phyloP scores from a whole-genome alignment of 2,113 vertebrate genomes.

The Bubalus kerabau region DNA sequence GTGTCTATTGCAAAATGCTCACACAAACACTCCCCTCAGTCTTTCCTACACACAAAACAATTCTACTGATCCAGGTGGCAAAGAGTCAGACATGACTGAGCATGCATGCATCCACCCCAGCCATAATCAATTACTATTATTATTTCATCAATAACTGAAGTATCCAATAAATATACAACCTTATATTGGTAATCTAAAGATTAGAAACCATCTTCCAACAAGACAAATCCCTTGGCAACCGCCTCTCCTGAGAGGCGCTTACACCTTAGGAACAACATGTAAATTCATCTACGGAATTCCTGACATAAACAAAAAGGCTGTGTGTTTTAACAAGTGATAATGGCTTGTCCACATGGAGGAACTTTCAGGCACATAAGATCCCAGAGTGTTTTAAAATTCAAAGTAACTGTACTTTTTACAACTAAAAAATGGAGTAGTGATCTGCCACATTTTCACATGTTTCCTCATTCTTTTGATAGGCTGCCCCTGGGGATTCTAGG shows the following conservation, averaged over 20 bases:
- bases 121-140: neutral
- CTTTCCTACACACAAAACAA: neutral
- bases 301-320: neutral
- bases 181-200: neutral
- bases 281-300: neutral
- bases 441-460: neutral
- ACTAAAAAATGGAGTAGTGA: neutral
- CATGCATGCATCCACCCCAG: neutral
- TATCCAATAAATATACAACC: neutral
- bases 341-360: neutral
- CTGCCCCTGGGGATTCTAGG: neutral
- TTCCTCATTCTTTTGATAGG: neutral
- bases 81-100: neutral
- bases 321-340: slow-evolving; percentile 38
- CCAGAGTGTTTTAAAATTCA: slow-evolving; percentile 70
- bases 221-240: neutral
- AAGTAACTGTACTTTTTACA: slow-evolving; percentile 52
- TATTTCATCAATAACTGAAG: neutral
- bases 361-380: slow-evolving; percentile 38
- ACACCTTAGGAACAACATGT: neutral
- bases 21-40: neutral
- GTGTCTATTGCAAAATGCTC: neutral
- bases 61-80: neutral
- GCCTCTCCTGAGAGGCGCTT: neutral
- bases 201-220: slow-evolving; percentile 12